phyloP scores from a whole-genome alignment of 2,113 vertebrate genomes.

The Oryzias javanicus region DNA sequence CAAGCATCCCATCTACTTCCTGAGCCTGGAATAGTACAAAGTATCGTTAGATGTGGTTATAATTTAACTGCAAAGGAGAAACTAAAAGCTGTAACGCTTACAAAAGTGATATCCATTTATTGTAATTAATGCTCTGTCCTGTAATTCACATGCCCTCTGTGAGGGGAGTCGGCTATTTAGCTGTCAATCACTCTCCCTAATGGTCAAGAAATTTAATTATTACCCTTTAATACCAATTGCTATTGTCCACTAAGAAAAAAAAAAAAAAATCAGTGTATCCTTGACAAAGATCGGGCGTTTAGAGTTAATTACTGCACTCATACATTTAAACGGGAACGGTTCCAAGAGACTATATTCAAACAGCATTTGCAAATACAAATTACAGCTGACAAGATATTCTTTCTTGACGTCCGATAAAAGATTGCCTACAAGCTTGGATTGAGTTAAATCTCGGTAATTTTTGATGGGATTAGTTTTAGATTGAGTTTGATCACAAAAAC shows the following conservation, averaged over 20 bases:
- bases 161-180: constrained; percentile 29
- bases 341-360: constrained; percentile 3
- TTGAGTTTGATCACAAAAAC: constrained; percentile 60
- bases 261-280: constrained; percentile 7
- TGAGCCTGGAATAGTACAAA: constrained; percentile 19
- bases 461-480: constrained; percentile 69
- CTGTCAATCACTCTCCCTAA: constrained; percentile 26
- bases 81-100: constrained; percentile 8
- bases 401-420: constrained; percentile 38
- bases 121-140: constrained; percentile 34
- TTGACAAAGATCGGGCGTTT: constrained; percentile 16
- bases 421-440: constrained; percentile 43
- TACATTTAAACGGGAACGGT: constrained; percentile 19
- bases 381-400: constrained; percentile 7
- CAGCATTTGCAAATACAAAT: not conserved
- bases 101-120: constrained; percentile 28
- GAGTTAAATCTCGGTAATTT: constrained; percentile 56
- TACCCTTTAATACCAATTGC: constrained; percentile 11
- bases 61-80: constrained; percentile 13
- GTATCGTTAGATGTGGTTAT: constrained; percentile 14
- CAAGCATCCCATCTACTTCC: constrained; percentile 32
- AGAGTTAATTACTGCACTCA: constrained; percentile 4
- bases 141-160: constrained; percentile 19
- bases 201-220: constrained; percentile 17
- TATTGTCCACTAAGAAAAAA: constrained; percentile 15